phyloP scores from a whole-genome alignment of 1,140 invertebrate species.

The Drosophila bipectinata region DNA sequence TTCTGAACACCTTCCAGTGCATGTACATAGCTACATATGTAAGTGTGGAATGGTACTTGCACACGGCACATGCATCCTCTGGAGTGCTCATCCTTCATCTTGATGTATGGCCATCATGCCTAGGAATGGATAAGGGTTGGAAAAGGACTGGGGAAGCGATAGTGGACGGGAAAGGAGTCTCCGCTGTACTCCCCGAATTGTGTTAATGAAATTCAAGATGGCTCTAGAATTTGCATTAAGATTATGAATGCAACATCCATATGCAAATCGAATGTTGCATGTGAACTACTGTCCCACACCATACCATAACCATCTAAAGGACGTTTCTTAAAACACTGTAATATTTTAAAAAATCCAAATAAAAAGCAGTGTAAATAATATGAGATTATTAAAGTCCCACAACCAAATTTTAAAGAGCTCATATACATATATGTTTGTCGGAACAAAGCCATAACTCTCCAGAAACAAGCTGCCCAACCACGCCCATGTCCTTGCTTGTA shows the following conservation, averaged over 20 bases:
- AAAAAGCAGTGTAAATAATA: background rate
- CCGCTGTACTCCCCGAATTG: conserved; percentile 49
- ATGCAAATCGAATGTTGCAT: conserved; percentile 8
- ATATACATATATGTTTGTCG: background rate
- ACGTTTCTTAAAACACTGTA: too few relatives aligned
- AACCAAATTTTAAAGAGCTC: background rate
- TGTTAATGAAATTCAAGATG: conserved; percentile 76
- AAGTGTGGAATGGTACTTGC: conserved; percentile 21
- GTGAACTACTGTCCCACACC: background rate
- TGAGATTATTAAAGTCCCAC: background rate
- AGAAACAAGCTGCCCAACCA: conserved; percentile 30
- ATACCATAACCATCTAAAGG: background rate
- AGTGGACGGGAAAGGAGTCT: background rate
- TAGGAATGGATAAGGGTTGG: conserved; percentile 18
- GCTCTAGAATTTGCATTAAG: conserved; percentile 33
- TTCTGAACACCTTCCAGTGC: conserved; percentile 22
- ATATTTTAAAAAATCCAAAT: too few relatives aligned
- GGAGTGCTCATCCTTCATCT: conserved; percentile 67
- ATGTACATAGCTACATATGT: conserved; percentile 19
- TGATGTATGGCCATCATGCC: conserved; percentile 70
- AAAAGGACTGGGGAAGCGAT: background rate
- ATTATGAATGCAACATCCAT: conserved; percentile 14
- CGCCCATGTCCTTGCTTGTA: conserved; percentile 31
- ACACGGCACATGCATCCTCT: conserved; percentile 41
- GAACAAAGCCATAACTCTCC: conserved; percentile 23